Evolutionary conservation across 1,140 invertebrate species (phyloP).

Genomic region (Drosophila auraria): DNA sequence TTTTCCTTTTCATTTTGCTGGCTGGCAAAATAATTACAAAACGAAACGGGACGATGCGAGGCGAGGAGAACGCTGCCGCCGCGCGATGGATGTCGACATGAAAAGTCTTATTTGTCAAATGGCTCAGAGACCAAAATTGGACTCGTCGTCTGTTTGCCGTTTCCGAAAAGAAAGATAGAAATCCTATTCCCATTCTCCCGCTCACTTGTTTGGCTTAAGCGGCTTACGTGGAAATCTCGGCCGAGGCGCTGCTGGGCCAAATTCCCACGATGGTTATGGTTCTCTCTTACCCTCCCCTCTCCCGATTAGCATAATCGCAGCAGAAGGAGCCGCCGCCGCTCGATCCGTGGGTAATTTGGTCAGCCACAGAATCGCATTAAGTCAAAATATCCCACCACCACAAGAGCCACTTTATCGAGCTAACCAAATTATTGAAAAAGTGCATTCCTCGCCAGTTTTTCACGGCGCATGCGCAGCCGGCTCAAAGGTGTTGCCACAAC

Average conservation of each 20-base stretch:
- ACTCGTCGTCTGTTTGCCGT: constrained; percentile 27
- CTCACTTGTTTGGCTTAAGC: constrained; percentile 49
- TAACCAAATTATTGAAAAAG: constrained; percentile 69
- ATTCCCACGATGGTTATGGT: constrained; percentile 60
- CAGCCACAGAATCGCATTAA: constrained; percentile 56
- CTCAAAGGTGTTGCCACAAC: constrained; percentile 54
- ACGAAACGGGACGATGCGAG: constrained; percentile 33
- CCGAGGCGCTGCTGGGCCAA: constrained; percentile 13
- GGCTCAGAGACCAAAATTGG: constrained; percentile 45
- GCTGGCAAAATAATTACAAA: constrained; percentile 62
- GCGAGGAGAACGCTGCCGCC: constrained; percentile 2
- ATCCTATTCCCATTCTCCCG: constrained; percentile 17
- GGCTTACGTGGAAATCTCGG: constrained; percentile 53
- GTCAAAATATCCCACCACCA: constrained; percentile 6
- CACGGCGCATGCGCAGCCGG: constrained; percentile 39
- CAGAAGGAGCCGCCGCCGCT: constrained; percentile 18
- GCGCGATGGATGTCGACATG: constrained; percentile 47
- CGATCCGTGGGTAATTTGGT: constrained; percentile 51
- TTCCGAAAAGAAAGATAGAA: background rate
- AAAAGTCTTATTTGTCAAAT: constrained; percentile 60
- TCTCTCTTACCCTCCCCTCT: background rate
- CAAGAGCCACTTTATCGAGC: constrained; percentile 16
- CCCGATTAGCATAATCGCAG: constrained; percentile 72
- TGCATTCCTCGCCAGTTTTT: constrained; percentile 43
- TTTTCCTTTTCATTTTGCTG: constrained; percentile 53